Conservation (phyloP, 92 coral and sea anemone species). For the Umimayanthus chanpuru region DNA sequence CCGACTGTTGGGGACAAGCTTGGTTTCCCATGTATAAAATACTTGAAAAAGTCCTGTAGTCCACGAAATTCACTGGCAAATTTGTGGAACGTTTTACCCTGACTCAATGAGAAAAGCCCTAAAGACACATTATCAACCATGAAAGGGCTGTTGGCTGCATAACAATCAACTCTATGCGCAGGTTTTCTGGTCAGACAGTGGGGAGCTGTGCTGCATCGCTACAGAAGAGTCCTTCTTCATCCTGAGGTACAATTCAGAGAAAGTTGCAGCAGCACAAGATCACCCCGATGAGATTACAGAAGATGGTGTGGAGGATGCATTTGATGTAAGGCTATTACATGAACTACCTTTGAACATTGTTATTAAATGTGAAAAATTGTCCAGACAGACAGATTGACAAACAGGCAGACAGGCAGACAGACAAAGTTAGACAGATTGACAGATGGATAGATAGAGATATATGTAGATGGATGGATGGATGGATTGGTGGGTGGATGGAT, state of each 20-base stretch:
- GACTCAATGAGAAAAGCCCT: not conserved
- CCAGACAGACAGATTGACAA: too few relatives aligned
- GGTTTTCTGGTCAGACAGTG: slow-evolving; percentile 98
- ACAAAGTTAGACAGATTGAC: too few relatives aligned
- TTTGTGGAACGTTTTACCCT: not conserved
- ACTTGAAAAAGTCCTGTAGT: too few relatives aligned
- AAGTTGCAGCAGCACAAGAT: slow-evolving; percentile 83
- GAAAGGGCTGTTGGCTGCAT: not conserved
- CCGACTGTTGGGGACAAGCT: too few relatives aligned
- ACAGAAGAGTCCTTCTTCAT: slow-evolving; percentile 93
- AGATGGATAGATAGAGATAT: too few relatives aligned
- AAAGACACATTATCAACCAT: not conserved
- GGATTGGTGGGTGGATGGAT: too few relatives aligned
- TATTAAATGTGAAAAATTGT: too few relatives aligned
- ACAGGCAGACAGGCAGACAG: too few relatives aligned
- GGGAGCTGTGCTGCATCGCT: slow-evolving; percentile 93
- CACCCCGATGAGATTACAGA: slow-evolving; percentile 84
- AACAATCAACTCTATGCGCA: slow-evolving; percentile 14
- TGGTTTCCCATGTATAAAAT: too few relatives aligned
- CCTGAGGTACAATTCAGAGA: slow-evolving; percentile 83
- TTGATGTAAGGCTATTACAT: slow-evolving; percentile 72
- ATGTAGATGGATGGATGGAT: too few relatives aligned
- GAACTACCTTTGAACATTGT: too few relatives aligned
- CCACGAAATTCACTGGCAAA: too few relatives aligned
- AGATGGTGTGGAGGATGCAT: slow-evolving; percentile 97